These are phyloP conservation scores for Falco novaeseelandiae DNA, from an alignment of 2,797 vertebrate species.

Conservation along the genomic window DNA sequence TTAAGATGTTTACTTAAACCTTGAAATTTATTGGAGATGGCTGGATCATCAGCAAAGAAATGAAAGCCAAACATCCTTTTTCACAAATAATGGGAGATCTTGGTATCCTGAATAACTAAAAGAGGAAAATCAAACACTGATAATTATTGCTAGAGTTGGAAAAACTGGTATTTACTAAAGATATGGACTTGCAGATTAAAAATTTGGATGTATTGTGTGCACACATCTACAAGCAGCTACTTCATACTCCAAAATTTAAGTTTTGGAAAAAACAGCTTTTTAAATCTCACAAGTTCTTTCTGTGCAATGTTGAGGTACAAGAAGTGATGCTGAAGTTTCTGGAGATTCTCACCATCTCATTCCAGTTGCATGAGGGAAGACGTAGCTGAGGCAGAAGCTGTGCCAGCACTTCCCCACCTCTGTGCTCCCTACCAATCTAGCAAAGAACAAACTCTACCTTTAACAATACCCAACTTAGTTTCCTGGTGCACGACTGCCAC, in stretches of 20 bases:
- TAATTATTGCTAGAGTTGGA: background rate
- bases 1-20: background rate
- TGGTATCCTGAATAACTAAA: background rate
- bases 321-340: background rate
- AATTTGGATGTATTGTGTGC: background rate
- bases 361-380: background rate
- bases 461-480: background rate
- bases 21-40: background rate
- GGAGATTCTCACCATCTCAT: background rate
- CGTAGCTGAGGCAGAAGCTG: background rate
- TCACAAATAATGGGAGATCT: background rate
- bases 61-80: background rate
- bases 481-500: background rate
- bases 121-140: background rate
- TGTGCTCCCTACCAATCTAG: background rate
- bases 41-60: background rate
- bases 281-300: background rate
- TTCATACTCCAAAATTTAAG: background rate
- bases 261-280: background rate
- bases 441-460: background rate
- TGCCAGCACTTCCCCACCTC: background rate
- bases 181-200: background rate
- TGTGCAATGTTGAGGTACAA: background rate
- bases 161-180: background rate
- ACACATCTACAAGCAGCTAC: background rate